A percentile compares a stretch with the other conserved stretches of the same genome.
Conservation (phyloP, 2,113 vertebrate species). For the Eptesicus fuscus region DNA sequence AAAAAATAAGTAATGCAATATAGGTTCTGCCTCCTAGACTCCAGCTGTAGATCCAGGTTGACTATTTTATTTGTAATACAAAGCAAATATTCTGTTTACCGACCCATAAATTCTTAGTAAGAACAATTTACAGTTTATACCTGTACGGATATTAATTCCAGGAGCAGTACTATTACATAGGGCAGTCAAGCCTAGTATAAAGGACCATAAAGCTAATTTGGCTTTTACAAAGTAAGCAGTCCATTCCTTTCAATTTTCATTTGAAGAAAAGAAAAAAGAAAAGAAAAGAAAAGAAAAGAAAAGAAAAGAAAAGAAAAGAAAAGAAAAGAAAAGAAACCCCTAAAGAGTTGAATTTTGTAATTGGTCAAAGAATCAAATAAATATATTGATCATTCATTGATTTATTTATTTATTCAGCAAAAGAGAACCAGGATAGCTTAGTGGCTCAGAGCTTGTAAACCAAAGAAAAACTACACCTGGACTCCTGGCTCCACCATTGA, state of each 20-base stretch:
- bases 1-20: neutral
- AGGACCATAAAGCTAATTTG: neutral
- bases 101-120: constrained; percentile 5
- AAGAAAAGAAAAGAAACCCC: neutral
- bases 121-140: constrained; percentile 14
- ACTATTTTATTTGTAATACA: constrained; percentile 35
- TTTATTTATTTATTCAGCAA: neutral
- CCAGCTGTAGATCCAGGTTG: neutral
- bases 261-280: neutral
- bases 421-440: neutral
- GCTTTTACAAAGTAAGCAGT: neutral
- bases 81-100: constrained; percentile 53
- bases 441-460: neutral
- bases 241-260: neutral
- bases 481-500: neutral
- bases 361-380: neutral
- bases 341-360: neutral
- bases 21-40: neutral
- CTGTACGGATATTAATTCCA: neutral
- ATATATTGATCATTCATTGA: neutral
- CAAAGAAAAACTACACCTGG: neutral
- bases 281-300: no score
- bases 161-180: neutral
- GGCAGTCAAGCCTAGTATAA: neutral
- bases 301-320: neutral